Percentiles rank a stretch among this genome's conserved stretches.
Evolutionary conservation across 2,888 invertebrate species (phyloP).

Genomic region (Philonicus albiceps): DNA sequence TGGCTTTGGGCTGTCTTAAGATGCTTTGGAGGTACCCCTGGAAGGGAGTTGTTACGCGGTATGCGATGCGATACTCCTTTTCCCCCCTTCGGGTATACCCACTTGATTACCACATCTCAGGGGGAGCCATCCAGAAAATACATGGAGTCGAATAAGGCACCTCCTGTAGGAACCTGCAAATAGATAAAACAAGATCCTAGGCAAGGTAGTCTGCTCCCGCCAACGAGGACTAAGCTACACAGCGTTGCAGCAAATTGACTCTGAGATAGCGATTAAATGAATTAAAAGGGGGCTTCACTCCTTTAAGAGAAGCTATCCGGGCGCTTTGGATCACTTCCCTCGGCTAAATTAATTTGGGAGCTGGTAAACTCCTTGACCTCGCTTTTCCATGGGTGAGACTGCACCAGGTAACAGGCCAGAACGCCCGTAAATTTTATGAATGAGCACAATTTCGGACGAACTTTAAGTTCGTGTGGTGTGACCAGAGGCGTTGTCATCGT

Average conservation of each 20-base stretch:
- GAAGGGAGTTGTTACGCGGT: neutral
- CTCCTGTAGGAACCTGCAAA: neutral
- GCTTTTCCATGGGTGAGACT: neutral
- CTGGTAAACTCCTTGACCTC: slow-evolving; percentile 21
- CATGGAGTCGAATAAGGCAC: neutral
- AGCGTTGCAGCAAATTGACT: slow-evolving; percentile 34
- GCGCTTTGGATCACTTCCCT: neutral
- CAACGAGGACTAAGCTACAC: neutral
- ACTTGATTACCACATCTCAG: slow-evolving; percentile 18
- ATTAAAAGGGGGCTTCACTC: neutral
- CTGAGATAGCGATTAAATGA: slow-evolving; percentile 11
- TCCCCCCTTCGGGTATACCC: neutral
- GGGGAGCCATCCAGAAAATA: neutral
- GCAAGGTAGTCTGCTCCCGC: neutral
- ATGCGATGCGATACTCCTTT: neutral
- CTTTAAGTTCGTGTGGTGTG: neutral
- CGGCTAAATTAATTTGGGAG: slow-evolving; percentile 18
- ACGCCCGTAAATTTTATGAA: neutral
- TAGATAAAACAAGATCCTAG: neutral
- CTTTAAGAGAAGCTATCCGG: neutral
- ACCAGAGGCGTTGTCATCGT: neutral
- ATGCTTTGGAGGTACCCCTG: neutral
- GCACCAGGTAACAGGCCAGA: neutral
- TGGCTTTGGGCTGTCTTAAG: neutral
- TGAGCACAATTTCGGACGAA: neutral